Conservation (phyloP, 2,888 invertebrate genomes). For the Aleiodes leptofemur region DNA sequence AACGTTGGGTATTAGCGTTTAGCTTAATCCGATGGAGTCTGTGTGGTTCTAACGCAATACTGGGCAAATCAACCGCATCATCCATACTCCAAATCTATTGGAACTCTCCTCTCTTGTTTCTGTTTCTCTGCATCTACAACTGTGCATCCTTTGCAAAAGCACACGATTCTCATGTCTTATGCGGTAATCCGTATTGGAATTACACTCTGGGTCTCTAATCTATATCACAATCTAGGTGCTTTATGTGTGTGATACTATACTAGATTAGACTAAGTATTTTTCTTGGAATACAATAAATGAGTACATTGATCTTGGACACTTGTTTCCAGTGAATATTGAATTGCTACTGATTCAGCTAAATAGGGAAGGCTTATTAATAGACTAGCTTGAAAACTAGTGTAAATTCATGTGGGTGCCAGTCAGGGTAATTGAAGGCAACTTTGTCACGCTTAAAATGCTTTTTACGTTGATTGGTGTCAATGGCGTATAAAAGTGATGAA, state of each 20-base stretch:
- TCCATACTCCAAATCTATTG: slow-evolving; percentile 46
- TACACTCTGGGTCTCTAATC: slow-evolving; percentile 52
- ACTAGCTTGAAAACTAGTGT: not conserved
- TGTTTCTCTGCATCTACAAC: slow-evolving; percentile 29
- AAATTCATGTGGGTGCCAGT: slow-evolving; percentile 50
- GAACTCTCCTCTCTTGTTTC: slow-evolving; percentile 41
- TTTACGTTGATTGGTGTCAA: slow-evolving; percentile 65
- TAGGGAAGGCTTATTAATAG: not conserved
- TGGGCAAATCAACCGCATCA: slow-evolving; percentile 51
- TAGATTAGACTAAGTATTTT: no score
- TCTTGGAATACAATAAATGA: no score
- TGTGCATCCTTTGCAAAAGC: slow-evolving; percentile 12
- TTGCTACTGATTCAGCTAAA: no score
- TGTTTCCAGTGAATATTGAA: no score
- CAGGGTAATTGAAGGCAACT: slow-evolving; percentile 55
- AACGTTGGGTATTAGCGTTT: slow-evolving; percentile 54
- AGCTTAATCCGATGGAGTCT: slow-evolving; percentile 59
- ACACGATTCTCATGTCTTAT: slow-evolving; percentile 52
- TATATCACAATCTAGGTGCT: not conserved
- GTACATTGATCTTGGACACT: no score
- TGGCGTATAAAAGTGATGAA: slow-evolving; percentile 49
- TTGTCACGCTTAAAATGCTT: slow-evolving; percentile 52
- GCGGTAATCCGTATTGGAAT: slow-evolving; percentile 57
- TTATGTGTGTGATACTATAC: not conserved
- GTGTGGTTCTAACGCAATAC: slow-evolving; percentile 37